Evolutionary conservation across 2,797 vertebrate genomes (phyloP).

Genomic region (Apogon hyalosoma): DNA sequence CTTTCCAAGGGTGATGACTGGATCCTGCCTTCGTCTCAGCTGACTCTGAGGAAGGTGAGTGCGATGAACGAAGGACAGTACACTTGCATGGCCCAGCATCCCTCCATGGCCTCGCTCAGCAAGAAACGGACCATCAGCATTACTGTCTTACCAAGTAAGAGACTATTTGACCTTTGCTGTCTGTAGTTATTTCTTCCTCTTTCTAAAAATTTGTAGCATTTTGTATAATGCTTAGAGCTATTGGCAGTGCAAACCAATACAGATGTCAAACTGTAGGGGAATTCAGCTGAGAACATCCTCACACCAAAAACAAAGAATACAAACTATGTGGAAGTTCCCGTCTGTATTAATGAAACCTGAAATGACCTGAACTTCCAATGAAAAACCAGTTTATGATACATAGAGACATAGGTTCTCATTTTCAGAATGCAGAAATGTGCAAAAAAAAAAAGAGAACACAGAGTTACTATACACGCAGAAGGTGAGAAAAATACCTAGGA

Average conservation of each 20-base stretch:
- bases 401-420: background rate
- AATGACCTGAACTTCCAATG: slow-evolving; percentile 16
- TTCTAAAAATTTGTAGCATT: slow-evolving; percentile 13
- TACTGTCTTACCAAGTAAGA: slow-evolving; percentile 79
- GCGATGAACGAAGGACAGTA: slow-evolving; percentile 77
- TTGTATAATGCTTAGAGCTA: too few species aligned
- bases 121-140: slow-evolving; percentile 78
- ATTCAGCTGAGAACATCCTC: slow-evolving; percentile 9
- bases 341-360: slow-evolving; percentile 16
- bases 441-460: background rate
- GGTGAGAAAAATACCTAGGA: background rate
- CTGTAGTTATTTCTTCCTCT: slow-evolving; percentile 16
- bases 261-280: slow-evolving; percentile 19
- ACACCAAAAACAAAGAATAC: background rate
- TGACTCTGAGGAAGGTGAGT: slow-evolving; percentile 76
- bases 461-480: background rate
- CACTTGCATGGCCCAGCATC: slow-evolving; percentile 82
- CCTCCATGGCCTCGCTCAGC: slow-evolving; percentile 68
- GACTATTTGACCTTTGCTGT: background rate
- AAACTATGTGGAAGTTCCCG: slow-evolving; percentile 10
- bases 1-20: slow-evolving; percentile 81
- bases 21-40: slow-evolving; percentile 74
- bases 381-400: background rate
- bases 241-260: background rate
- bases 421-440: background rate